These are phyloP conservation scores for Cygnus atratus DNA, from an alignment of 2,113 vertebrate genomes.

Conservation along the genomic window DNA sequence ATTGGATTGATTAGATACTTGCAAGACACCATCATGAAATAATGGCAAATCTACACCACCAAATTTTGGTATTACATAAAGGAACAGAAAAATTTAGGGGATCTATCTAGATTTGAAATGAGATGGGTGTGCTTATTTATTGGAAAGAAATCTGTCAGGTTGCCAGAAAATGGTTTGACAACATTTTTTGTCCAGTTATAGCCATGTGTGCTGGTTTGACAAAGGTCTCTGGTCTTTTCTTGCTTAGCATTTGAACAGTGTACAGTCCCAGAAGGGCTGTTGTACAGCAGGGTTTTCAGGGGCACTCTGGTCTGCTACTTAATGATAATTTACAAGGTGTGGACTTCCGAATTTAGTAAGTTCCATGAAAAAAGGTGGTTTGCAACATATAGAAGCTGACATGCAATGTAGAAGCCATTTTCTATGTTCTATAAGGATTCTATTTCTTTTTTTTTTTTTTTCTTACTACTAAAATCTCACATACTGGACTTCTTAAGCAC, in stretches of 20 bases:
- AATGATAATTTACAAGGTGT: background rate
- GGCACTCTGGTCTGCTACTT: background rate
- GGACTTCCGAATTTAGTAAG: background rate
- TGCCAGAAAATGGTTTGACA: background rate
- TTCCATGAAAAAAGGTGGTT: background rate
- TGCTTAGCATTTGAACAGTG: background rate
- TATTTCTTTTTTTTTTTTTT: background rate
- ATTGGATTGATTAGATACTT: too few relatives aligned
- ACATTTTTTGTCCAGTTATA: background rate
- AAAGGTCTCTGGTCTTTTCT: background rate
- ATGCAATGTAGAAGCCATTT: background rate
- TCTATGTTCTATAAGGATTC: background rate
- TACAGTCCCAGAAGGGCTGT: background rate
- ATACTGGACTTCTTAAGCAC: background rate
- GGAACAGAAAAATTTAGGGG: background rate
- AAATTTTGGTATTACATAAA: background rate
- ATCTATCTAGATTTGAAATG: background rate
- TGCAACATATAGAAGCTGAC: background rate
- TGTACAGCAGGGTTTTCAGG: background rate
- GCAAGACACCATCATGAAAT: background rate
- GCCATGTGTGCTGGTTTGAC: background rate
- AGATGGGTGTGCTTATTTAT: accelerated
- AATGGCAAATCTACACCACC: background rate
- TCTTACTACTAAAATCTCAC: background rate
- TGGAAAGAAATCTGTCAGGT: background rate